phyloP scores from a whole-genome alignment of 2,888 invertebrate genomes.

The Caenorhabditis doughertyi region DNA sequence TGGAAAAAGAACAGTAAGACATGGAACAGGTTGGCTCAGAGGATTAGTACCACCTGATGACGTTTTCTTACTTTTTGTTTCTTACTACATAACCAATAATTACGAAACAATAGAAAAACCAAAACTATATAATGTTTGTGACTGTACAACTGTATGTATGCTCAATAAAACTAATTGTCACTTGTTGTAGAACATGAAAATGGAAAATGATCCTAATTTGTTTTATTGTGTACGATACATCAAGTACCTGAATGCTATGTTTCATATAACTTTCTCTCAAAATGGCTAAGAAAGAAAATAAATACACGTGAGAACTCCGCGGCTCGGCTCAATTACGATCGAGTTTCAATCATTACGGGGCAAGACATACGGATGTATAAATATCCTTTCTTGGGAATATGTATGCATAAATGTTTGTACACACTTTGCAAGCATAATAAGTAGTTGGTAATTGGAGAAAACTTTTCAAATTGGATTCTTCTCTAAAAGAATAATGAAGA shows the following conservation, averaged over 20 bases:
- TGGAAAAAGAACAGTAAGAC: background rate
- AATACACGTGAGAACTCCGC: constrained; percentile 57
- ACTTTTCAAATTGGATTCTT: background rate
- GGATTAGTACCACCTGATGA: constrained; percentile 13
- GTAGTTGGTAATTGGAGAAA: constrained; percentile 24
- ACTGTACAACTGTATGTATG: background rate
- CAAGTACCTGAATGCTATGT: constrained; percentile 16
- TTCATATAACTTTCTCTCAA: constrained; percentile 1
- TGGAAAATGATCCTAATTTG: constrained; percentile 21
- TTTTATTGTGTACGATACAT: background rate
- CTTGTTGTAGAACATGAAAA: background rate
- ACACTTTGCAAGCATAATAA: constrained; percentile 44
- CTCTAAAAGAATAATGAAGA: constrained; percentile 9
- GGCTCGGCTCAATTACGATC: constrained; percentile 55
- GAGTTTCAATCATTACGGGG: constrained; percentile 46
- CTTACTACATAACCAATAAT: background rate
- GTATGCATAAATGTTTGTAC: constrained; percentile 47
- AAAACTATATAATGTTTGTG: constrained; percentile 15
- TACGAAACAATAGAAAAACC: constrained; percentile 10
- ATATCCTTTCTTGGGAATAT: constrained; percentile 34
- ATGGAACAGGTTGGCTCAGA: background rate
- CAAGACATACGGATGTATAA: constrained; percentile 36
- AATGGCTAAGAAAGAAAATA: constrained; percentile 31
- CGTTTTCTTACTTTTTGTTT: constrained; percentile 15
- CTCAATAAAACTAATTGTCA: background rate